phyloP scores from a whole-genome alignment of 2,888 invertebrate species.

The Pachydiplax longipennis region DNA sequence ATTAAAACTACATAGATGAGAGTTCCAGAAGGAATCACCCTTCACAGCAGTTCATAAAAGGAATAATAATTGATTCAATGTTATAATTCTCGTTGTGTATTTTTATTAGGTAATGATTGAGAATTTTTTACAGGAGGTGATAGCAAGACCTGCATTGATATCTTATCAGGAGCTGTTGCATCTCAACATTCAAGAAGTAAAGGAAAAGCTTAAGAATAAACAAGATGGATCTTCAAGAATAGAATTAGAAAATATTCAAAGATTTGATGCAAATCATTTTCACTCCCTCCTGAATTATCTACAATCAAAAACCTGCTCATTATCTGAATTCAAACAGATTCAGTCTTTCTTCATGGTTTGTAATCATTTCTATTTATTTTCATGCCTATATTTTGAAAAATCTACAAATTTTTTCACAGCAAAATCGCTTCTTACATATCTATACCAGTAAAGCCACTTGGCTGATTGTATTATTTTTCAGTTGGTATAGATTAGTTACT shows the following conservation, averaged over 20 bases:
- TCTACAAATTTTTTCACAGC: no score
- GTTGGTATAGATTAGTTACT: no score
- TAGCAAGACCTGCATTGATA: background rate
- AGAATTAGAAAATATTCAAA: background rate
- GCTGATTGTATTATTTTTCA: no score
- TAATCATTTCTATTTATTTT: background rate
- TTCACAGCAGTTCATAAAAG: no score
- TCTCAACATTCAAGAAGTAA: conserved; percentile 19
- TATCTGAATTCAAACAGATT: background rate
- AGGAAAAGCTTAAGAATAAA: background rate
- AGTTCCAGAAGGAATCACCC: no score
- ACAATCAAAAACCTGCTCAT: conserved; percentile 5
- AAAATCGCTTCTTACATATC: no score
- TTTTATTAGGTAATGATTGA: background rate
- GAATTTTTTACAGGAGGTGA: background rate
- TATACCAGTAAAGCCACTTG: no score
- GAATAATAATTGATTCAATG: background rate
- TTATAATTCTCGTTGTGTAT: background rate
- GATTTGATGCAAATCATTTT: background rate
- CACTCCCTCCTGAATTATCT: conserved; percentile 12
- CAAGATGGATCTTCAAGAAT: background rate
- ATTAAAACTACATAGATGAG: no score
- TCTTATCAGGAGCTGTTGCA: conserved; percentile 27
- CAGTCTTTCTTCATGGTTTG: conserved; percentile 21
- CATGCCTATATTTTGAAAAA: no score